These are phyloP conservation scores for Hyperopisus bebe DNA, from an alignment of 2,113 vertebrate genomes.

Conservation along the genomic window DNA sequence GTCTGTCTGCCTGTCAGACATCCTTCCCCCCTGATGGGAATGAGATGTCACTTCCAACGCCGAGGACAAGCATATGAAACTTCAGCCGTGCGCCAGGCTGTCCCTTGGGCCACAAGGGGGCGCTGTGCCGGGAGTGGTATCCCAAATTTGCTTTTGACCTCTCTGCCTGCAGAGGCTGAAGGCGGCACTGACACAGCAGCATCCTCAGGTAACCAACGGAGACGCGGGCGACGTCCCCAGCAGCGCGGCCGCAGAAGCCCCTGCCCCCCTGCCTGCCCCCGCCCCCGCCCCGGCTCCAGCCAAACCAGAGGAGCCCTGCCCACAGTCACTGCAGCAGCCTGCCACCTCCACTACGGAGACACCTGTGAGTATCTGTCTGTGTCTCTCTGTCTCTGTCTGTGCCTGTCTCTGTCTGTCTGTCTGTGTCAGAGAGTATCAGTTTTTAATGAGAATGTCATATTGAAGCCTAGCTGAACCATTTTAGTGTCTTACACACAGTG, in stretches of 20 bases:
- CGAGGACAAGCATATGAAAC: neutral
- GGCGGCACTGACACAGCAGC: constrained; percentile 84
- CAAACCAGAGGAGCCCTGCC: constrained; percentile 71
- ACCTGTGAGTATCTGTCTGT: constrained; percentile 65
- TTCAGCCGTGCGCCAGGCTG: neutral
- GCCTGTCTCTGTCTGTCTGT: neutral
- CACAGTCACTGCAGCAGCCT: constrained; percentile 88
- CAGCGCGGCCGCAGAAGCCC: constrained; percentile 58
- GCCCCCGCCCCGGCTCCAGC: constrained; percentile 17
- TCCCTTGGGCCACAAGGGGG: neutral
- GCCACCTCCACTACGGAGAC: constrained; percentile 96
- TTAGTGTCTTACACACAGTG: neutral
- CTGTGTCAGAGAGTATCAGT: neutral
- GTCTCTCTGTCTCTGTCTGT: neutral
- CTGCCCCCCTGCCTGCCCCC: constrained; percentile 11
- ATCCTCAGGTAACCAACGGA: constrained; percentile 90
- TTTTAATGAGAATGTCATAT: neutral
- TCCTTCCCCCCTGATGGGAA: constrained; percentile 26
- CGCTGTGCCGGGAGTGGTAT: neutral
- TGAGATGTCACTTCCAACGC: neutral
- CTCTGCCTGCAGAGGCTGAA: constrained; percentile 73
- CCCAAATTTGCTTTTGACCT: constrained; percentile 9
- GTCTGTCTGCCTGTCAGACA: constrained; percentile 32
- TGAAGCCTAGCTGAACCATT: neutral
- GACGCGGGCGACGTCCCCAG: constrained; percentile 75